Conservation (phyloP, 2,888 invertebrate species). For the Agonopterix heracliana region DNA sequence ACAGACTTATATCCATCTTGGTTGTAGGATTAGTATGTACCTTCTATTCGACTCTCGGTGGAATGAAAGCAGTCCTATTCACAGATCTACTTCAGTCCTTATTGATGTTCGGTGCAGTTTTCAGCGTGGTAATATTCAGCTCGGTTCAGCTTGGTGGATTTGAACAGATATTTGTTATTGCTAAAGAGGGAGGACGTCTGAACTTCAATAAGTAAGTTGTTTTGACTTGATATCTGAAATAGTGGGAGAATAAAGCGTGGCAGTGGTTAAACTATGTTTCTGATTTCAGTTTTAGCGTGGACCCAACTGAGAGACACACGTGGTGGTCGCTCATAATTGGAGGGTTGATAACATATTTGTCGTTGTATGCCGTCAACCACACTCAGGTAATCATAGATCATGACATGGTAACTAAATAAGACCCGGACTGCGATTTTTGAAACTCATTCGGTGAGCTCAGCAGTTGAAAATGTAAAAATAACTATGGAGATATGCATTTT, state of each 20-base stretch:
- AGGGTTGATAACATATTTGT: slow-evolving; percentile 86
- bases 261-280: too few relatives aligned
- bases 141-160: slow-evolving; percentile 82
- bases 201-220: slow-evolving; percentile 79
- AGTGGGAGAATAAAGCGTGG: too few relatives aligned
- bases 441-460: too few relatives aligned
- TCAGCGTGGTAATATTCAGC: slow-evolving; percentile 86
- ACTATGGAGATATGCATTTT: too few relatives aligned
- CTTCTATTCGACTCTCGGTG: slow-evolving; percentile 91
- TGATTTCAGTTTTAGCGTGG: slow-evolving; percentile 79
- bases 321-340: slow-evolving; percentile 89
- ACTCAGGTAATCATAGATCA: slow-evolving; percentile 71
- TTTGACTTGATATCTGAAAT: too few relatives aligned
- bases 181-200: slow-evolving; percentile 81
- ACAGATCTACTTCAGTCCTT: slow-evolving; percentile 91
- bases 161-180: slow-evolving; percentile 81
- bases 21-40: slow-evolving; percentile 87
- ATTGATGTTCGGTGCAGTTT: slow-evolving; percentile 90
- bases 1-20: slow-evolving; percentile 82
- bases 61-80: slow-evolving; percentile 93
- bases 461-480: too few relatives aligned
- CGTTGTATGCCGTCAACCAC: slow-evolving; percentile 92
- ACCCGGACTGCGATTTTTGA: too few relatives aligned
- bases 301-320: slow-evolving; percentile 89
- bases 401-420: not conserved